Conservation (phyloP, 1,140 invertebrate genomes). For the Thaumetopoea pityocampa region DNA sequence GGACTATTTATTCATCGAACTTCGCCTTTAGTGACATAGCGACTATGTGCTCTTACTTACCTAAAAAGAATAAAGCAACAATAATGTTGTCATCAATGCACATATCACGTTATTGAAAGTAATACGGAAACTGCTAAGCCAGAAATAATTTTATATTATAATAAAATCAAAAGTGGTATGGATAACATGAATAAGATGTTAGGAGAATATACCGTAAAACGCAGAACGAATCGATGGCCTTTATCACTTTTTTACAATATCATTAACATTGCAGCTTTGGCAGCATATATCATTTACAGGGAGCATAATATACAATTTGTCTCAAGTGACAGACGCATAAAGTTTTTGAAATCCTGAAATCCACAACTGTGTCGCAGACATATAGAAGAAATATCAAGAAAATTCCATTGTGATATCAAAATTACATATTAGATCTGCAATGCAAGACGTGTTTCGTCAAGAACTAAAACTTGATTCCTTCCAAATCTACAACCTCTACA, state of each 20-base stretch:
- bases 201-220: too few species aligned
- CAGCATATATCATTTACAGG: too few species aligned
- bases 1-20: slow-evolving; percentile 13
- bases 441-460: slow-evolving; percentile 10
- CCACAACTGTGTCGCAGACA: neutral
- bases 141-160: slow-evolving; percentile 2
- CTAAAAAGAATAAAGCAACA: slow-evolving; percentile 13
- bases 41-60: slow-evolving; percentile 8
- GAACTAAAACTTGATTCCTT: slow-evolving; percentile 18
- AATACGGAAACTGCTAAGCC: neutral
- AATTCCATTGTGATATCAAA: slow-evolving; percentile 2
- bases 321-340: neutral
- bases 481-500: slow-evolving; percentile 17
- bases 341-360: neutral
- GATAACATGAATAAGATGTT: neutral
- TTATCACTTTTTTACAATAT: too few species aligned
- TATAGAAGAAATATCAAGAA: slow-evolving; percentile 12
- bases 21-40: slow-evolving; percentile 15
- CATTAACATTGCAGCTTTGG: too few species aligned
- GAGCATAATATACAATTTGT: too few species aligned
- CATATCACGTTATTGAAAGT: slow-evolving; percentile 2
- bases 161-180: neutral
- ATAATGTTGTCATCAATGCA: slow-evolving; percentile 15
- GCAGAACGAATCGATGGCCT: too few species aligned
- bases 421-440: slow-evolving; percentile 2